phyloP scores from a whole-genome alignment of 1,140 invertebrate genomes.

The Hycleus phaleratus region DNA sequence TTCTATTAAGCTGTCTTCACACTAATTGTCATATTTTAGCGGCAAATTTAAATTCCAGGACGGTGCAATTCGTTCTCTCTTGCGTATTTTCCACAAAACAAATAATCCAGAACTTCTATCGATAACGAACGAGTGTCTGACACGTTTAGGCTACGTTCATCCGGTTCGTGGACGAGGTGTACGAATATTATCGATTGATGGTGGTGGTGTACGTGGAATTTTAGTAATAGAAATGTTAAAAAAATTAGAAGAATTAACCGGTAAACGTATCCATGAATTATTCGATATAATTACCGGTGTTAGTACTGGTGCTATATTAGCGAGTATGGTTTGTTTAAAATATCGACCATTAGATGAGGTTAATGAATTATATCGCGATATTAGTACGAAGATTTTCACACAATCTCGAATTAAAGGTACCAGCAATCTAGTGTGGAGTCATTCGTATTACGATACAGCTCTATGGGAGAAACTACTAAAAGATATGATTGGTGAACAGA shows the following conservation, averaged over 20 bases:
- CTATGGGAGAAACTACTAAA: slow-evolving; percentile 78
- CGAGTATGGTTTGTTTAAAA: slow-evolving; percentile 53
- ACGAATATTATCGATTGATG: slow-evolving; percentile 80
- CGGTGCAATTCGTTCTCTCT: slow-evolving; percentile 54
- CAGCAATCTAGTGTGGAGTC: slow-evolving; percentile 72
- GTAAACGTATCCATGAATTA: slow-evolving; percentile 55
- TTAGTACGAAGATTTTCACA: slow-evolving; percentile 64
- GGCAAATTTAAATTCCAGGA: slow-evolving; percentile 43
- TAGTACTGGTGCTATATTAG: slow-evolving; percentile 77
- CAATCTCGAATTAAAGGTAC: slow-evolving; percentile 66
- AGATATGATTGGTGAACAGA: slow-evolving; percentile 58
- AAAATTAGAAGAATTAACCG: slow-evolving; percentile 65
- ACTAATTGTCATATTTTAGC: too few relatives aligned
- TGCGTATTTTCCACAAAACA: slow-evolving; percentile 38
- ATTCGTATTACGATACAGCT: slow-evolving; percentile 85
- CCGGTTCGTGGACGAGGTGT: slow-evolving; percentile 67
- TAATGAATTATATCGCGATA: slow-evolving; percentile 57
- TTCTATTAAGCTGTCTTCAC: too few relatives aligned
- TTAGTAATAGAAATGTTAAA: slow-evolving; percentile 73
- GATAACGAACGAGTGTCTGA: slow-evolving; percentile 40
- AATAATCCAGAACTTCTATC: not conserved
- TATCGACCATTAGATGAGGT: slow-evolving; percentile 52
- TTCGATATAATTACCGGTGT: slow-evolving; percentile 92
- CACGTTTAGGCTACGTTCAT: slow-evolving; percentile 60
- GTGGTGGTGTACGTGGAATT: slow-evolving; percentile 80